A percentile compares a stretch with the other conserved stretches of the same genome.
These are phyloP conservation scores for Acrobasis suavella DNA, from an alignment of 2,888 invertebrate genomes.

Conservation along the genomic window DNA sequence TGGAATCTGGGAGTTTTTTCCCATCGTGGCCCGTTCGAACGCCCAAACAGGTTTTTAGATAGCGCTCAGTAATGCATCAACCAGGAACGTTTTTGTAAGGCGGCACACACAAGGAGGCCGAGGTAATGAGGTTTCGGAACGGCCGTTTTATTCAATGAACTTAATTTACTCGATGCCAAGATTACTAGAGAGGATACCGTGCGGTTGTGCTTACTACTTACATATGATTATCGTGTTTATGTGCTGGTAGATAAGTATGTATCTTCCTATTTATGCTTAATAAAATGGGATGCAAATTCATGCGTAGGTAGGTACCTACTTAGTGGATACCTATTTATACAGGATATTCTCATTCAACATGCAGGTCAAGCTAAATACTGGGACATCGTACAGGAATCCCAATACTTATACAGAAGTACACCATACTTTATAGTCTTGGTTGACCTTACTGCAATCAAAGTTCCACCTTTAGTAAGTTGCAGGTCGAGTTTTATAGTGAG, in stretches of 20 bases:
- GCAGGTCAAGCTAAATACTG: neutral
- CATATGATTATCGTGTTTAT: neutral
- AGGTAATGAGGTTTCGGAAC: constrained; percentile 71
- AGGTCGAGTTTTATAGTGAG: too few species aligned
- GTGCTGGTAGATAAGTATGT: neutral
- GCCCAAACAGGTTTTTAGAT: constrained; percentile 81
- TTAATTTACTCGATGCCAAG: constrained; percentile 43
- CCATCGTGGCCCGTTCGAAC: constrained; percentile 70
- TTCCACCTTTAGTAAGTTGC: too few species aligned
- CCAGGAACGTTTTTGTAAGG: constrained; percentile 73
- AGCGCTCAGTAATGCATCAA: constrained; percentile 81
- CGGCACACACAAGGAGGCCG: constrained; percentile 72
- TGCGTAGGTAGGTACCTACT: neutral
- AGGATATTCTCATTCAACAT: too few species aligned
- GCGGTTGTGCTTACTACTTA: constrained; percentile 1
- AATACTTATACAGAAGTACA: too few species aligned
- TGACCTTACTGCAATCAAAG: too few species aligned
- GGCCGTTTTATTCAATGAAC: constrained; percentile 64
- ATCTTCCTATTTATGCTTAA: neutral
- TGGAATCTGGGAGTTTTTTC: constrained; percentile 79
- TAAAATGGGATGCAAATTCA: neutral
- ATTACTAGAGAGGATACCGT: constrained; percentile 20
- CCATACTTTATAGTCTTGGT: too few species aligned
- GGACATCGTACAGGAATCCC: neutral
- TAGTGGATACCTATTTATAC: too few species aligned